Base-by-base conservation (phyloP, 37 sponge, comb jelly and placozoan species). In the Geodia barretti region DNA sequence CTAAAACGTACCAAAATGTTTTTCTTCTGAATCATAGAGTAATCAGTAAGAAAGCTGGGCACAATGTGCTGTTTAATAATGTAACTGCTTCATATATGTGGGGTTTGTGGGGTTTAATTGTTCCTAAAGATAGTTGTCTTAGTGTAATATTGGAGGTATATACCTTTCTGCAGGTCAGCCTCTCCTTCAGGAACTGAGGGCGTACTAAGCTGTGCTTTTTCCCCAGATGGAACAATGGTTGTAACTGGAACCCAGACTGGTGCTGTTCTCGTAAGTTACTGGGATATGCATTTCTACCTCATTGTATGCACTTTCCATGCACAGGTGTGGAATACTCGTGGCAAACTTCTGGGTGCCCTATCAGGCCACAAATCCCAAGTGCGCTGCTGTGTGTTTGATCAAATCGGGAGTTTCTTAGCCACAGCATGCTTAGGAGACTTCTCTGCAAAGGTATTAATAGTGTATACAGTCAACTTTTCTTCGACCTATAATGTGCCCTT, bases 371-470 rank as follows among this genome's bases (percentile, higher is more conserved):
- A 63, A 26, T 33, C 36, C 4, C 75, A 66, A 21, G 75, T 86
- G 2, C 70, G 81, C 19, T 73, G 87, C 34, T 79, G 75, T 34
- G 80, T 86, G 39, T 79, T 86, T 34, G 43, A 47, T 33, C 61
- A 38, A 25, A 41, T 30, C 47, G 87, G 80, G 26, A 33, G 23
- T 4, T 32, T 64, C 34, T 54, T 86, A 5, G 87, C 87, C 31
- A 73, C 87, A 37, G 87, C 87, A 23, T 74, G 64, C 2, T 73
- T 86, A 17, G 75, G 75, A 41, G 87, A 86, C 39, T 24, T 25
- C 38, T 63, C 75, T 32, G 87, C 80, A 20, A 85, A 85, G 85
- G 85, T 85, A 61, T 28, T n/a, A 26, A 8, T 28, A 62, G 64
- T n/a, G 24, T 9, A 19, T 2, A 5, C 64, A n/a, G n/a, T n/a